Conservation (phyloP, 2,888 invertebrate genomes). For the Drosophila limbata region DNA sequence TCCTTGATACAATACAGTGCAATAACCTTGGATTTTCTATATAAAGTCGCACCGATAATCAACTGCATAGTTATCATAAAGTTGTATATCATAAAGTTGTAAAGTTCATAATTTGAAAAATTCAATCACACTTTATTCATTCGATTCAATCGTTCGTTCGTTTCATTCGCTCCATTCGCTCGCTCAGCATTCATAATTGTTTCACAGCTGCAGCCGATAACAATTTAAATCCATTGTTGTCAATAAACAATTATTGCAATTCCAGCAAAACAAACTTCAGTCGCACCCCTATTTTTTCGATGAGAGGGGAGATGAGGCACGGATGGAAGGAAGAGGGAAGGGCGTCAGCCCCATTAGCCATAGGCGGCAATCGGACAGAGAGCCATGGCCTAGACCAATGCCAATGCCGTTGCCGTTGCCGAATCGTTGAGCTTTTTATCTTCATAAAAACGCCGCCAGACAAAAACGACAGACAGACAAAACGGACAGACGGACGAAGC, state of each 20-base stretch:
- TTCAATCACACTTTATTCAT: constrained; percentile 53
- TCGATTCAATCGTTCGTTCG: constrained; percentile 21
- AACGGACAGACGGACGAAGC: constrained; percentile 28
- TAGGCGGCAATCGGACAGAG: constrained; percentile 50
- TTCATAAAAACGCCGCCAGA: constrained; percentile 72
- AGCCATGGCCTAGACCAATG: constrained; percentile 47
- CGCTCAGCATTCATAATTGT: constrained; percentile 64
- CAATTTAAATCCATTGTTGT: constrained; percentile 78
- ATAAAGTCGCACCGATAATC: not conserved
- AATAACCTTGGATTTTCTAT: too few species aligned
- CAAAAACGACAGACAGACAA: constrained; percentile 33
- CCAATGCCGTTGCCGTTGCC: constrained; percentile 46
- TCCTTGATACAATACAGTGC: too few species aligned
- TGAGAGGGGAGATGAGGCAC: not conserved
- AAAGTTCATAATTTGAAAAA: constrained; percentile 25
- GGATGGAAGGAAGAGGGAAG: not conserved
- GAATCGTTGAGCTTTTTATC: constrained; percentile 75
- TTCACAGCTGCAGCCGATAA: constrained; percentile 70
- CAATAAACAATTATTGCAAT: constrained; percentile 79
- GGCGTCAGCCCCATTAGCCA: constrained; percentile 68
- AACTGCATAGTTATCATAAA: not conserved
- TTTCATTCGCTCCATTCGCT: constrained; percentile 27
- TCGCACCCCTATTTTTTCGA: not conserved
- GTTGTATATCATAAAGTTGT: constrained; percentile 8
- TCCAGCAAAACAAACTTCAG: constrained; percentile 50